phyloP scores from a whole-genome alignment of 2,113 vertebrate species.

The Nibea coibor region DNA sequence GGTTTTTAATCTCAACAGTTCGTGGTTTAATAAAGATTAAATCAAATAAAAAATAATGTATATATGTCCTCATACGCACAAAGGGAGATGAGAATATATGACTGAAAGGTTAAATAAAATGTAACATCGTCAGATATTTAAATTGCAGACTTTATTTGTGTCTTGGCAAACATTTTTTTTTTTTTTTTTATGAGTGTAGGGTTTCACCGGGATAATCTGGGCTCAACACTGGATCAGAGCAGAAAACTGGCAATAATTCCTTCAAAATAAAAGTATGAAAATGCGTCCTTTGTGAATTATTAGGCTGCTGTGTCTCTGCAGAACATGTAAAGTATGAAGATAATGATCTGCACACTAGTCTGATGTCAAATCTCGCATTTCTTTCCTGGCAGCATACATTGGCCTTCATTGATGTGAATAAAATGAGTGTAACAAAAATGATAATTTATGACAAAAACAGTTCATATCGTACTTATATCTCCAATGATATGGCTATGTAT shows the following conservation, averaged over 20 bases:
- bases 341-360: not conserved
- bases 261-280: not conserved
- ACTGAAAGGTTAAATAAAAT: too few relatives aligned
- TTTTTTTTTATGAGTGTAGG: not conserved
- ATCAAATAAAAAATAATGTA: too few relatives aligned
- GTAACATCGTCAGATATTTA: not conserved
- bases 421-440: not conserved
- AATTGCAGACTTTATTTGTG: not conserved
- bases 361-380: not conserved
- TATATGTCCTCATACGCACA: too few relatives aligned
- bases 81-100: too few relatives aligned
- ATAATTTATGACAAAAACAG: too few relatives aligned
- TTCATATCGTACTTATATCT: not conserved
- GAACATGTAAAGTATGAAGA: not conserved
- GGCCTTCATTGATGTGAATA: not conserved
- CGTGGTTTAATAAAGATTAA: too few relatives aligned
- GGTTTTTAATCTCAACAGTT: too few relatives aligned
- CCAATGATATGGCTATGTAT: not conserved
- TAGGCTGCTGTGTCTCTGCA: not conserved
- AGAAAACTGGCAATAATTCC: not conserved
- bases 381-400: not conserved
- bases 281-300: not conserved
- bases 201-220: not conserved
- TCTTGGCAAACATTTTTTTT: not conserved
- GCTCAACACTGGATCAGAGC: not conserved